Percentiles rank a stretch among this genome's conserved stretches.
phyloP scores from a whole-genome alignment of 2,888 invertebrate genomes.

The Trachelus tabidus region DNA sequence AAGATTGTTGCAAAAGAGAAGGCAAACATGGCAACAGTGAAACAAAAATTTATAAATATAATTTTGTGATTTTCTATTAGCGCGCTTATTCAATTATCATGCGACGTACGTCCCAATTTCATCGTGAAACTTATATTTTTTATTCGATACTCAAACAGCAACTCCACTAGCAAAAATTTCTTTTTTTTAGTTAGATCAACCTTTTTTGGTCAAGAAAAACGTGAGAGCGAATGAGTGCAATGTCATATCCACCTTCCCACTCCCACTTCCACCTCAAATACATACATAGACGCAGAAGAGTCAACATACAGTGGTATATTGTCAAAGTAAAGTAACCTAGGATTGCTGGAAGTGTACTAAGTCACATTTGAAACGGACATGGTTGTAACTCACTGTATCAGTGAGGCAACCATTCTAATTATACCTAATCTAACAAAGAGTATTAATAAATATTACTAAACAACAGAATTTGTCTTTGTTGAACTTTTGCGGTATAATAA shows the following conservation, averaged over 20 bases:
- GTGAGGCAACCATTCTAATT: slow-evolving; percentile 58
- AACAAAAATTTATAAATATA: background rate
- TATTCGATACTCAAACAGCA: background rate
- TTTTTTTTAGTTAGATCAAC: background rate
- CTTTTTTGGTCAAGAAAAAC: background rate
- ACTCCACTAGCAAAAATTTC: background rate
- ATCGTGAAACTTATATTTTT: background rate
- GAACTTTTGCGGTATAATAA: slow-evolving; percentile 10
- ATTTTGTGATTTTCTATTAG: background rate
- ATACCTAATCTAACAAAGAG: slow-evolving; percentile 54
- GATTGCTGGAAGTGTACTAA: slow-evolving; percentile 47
- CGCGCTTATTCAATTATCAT: background rate
- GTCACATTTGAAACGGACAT: slow-evolving; percentile 37
- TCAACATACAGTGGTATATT: background rate
- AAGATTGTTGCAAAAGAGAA: background rate
- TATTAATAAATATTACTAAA: slow-evolving; percentile 54
- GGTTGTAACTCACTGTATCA: slow-evolving; percentile 61
- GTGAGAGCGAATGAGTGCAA: background rate
- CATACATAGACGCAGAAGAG: background rate
- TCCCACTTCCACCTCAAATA: background rate
- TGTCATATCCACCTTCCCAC: background rate
- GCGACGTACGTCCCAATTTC: background rate
- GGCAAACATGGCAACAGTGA: background rate
- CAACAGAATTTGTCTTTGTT: slow-evolving; percentile 23
- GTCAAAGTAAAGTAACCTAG: slow-evolving; percentile 37